Evolutionary conservation across 2,888 invertebrate genomes (phyloP).

Genomic region (Ennomos erosarius): DNA sequence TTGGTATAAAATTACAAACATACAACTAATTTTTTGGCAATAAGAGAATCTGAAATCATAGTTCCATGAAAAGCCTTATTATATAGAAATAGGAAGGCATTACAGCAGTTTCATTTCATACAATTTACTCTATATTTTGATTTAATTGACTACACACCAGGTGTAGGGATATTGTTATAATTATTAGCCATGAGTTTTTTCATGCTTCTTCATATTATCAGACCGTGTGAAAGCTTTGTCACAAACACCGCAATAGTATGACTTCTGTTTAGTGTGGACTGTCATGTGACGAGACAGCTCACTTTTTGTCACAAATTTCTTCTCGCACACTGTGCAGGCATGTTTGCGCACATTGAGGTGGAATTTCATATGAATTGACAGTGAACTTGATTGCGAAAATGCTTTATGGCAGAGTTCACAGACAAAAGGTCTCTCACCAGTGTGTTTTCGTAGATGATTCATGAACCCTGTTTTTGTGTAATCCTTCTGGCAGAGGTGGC

Average conservation of each 20-base stretch:
- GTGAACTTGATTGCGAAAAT: conserved; percentile 82
- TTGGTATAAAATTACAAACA: conserved; percentile 78
- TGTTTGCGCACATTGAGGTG: conserved; percentile 83
- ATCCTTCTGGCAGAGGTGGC: conserved; percentile 83
- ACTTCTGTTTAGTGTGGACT: conserved; percentile 82
- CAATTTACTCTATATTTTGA: conserved; percentile 42
- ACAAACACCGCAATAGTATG: conserved; percentile 82
- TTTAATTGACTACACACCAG: conserved; percentile 40
- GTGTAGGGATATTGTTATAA: conserved; percentile 35
- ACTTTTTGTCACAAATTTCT: conserved; percentile 84
- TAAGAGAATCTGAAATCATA: conserved; percentile 78
- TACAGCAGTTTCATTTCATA: conserved; percentile 36
- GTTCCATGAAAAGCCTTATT: conserved; percentile 57
- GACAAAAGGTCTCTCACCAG: conserved; percentile 81
- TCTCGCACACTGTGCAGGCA: conserved; percentile 82
- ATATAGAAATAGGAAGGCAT: conserved; percentile 36
- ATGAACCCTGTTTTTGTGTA: conserved; percentile 83
- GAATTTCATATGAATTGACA: conserved; percentile 84
- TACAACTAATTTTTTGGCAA: conserved; percentile 84
- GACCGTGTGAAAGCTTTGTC: conserved; percentile 84
- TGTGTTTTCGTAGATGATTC: conserved; percentile 82
- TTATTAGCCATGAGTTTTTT: conserved; percentile 80
- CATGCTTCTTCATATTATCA: conserved; percentile 84
- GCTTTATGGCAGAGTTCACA: conserved; percentile 83
- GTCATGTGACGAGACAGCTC: conserved; percentile 84